Conservation (phyloP, 2,797 vertebrate species). For the Arrhamphus sclerolepis region DNA sequence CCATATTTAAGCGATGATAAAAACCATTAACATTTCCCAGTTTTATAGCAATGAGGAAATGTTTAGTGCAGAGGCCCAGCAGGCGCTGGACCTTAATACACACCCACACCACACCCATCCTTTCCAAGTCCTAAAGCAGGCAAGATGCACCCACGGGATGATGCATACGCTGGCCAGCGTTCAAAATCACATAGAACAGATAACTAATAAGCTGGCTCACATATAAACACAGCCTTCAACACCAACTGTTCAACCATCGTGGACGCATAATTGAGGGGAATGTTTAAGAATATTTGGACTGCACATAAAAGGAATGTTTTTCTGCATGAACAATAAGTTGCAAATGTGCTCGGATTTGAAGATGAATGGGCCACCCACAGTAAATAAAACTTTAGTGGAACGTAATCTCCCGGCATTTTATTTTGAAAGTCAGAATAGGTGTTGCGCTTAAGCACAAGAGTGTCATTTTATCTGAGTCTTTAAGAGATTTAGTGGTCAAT, state of each 20-base stretch:
- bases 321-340: conserved; percentile 21
- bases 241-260: conserved; percentile 39
- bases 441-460: neutral
- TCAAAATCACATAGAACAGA: conserved; percentile 63
- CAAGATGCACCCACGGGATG: conserved; percentile 54
- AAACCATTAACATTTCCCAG: conserved; percentile 67
- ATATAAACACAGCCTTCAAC: conserved; percentile 55
- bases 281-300: conserved; percentile 17
- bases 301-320: conserved; percentile 12
- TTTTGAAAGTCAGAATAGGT: neutral
- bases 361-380: conserved; percentile 5
- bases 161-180: conserved; percentile 49
- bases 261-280: conserved; percentile 30
- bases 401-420: conserved; percentile 11
- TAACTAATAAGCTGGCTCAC: conserved; percentile 57
- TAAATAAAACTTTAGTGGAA: neutral
- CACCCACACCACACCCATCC: conserved; percentile 47
- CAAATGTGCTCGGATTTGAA: conserved; percentile 20
- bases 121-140: conserved; percentile 33
- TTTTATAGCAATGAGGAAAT: conserved; percentile 54
- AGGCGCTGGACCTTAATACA: conserved; percentile 46
- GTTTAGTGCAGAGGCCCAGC: conserved; percentile 60
- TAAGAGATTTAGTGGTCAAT: conserved; percentile 17
- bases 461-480: neutral
- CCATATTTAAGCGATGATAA: conserved; percentile 69